Base-by-base conservation (phyloP, 2,797 vertebrate genomes). In the Malacoraja senta region DNA sequence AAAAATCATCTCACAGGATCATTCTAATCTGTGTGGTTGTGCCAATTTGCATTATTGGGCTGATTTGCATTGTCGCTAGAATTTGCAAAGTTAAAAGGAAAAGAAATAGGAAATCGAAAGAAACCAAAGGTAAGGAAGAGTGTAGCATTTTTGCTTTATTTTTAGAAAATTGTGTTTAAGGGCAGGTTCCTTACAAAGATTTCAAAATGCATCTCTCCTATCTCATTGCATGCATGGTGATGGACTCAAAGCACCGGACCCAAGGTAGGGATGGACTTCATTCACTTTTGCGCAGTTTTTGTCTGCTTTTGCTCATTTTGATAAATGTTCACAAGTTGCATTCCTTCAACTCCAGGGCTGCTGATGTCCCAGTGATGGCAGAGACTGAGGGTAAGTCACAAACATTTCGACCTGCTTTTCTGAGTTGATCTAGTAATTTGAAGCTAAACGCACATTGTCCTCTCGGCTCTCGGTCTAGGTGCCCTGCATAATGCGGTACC, bases 1-100 rank as follows among this genome's bases (percentile, higher is more conserved):
- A 32, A 13, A 1, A 0, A 13, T 17, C 1, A 10, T 0, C 80
- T n/a, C 0, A 6, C 7, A 6, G 2, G n/a, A 1, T 1, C n/a
- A n/a, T 29, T 4, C 13, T 65, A 32, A 58, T 63, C 1, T 86
- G 83, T 19, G 29, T 1, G 13, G 12, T 86, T 63, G 58, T 63
- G 15, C 58, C n/a, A 1, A 86, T 63, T 86, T 86, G 83, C 58
- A 63, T 84, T n/a, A 24, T 84, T 84, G 81, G 53, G 10, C 24
- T 21, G 13, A 29, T 84, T 84, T 84, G 53, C 81, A 29, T 86
- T 15, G n/a, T 63, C 29, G 29, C 26, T 68, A 1, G 10, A 68
- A 68, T 68, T 12, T 68, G 65, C 65, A 68, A 68, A 68, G 65
- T 68, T 12, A 68, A 17, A 68, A 68, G 65, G 65, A 68, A 68